phyloP scores from a whole-genome alignment of 2,888 invertebrate genomes.

The Eudasyphora cyanicolor region DNA sequence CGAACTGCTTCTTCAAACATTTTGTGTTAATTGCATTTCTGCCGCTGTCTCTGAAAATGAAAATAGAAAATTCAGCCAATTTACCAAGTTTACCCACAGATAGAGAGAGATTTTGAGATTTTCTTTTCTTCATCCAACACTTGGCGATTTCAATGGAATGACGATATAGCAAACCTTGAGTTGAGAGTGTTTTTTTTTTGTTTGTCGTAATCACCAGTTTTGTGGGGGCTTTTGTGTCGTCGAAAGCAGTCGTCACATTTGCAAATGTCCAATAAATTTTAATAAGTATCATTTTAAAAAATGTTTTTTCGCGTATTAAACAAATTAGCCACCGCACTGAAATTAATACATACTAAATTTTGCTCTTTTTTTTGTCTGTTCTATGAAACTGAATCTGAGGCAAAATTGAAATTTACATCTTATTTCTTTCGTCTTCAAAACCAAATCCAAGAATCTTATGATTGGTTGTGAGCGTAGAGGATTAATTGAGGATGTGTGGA shows the following conservation, averaged over 20 bases:
- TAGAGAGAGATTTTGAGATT: background rate
- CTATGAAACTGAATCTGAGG: background rate
- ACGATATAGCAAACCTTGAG: conserved; percentile 59
- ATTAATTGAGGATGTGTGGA: conserved; percentile 64
- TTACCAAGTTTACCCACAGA: background rate
- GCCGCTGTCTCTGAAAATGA: background rate
- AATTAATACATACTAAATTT: conserved; percentile 54
- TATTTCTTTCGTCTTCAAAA: conserved; percentile 29
- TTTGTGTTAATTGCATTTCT: conserved; percentile 61
- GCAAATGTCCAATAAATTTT: conserved; percentile 59
- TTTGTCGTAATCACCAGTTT: conserved; percentile 14
- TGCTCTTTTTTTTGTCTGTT: background rate
- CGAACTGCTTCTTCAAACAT: conserved; percentile 25
- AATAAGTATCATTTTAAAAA: conserved; percentile 59
- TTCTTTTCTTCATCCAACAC: background rate
- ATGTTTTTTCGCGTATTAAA: conserved; percentile 54
- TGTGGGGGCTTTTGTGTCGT: conserved; percentile 1
- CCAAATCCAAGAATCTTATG: background rate
- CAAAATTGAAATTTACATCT: conserved; percentile 61
- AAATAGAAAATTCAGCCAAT: background rate
- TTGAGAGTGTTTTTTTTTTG: background rate
- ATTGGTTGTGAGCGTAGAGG: background rate
- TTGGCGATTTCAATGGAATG: conserved; percentile 10
- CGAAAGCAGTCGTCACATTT: background rate
- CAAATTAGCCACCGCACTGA: conserved; percentile 57